Evolutionary conservation across 2,113 vertebrate genomes (phyloP).

Genomic region (Dromaius novaehollandiae): DNA sequence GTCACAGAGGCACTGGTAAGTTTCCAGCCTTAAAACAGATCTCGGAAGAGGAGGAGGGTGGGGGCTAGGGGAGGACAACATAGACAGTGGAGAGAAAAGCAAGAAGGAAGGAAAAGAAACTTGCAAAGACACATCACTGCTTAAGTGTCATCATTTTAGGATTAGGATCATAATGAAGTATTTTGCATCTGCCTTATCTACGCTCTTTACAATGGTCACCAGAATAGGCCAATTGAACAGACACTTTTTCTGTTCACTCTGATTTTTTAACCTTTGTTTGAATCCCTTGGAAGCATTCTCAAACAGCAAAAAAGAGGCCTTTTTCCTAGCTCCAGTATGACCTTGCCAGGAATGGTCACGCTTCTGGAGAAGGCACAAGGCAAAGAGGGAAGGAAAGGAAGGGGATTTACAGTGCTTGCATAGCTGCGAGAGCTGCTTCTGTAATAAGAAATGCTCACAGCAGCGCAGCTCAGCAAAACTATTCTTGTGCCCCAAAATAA

Average conservation of each 20-base stretch:
- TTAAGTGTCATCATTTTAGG: background rate
- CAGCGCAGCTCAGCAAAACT: background rate
- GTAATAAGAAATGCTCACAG: background rate
- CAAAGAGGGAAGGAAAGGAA: background rate
- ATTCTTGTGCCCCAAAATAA: conserved; percentile 35
- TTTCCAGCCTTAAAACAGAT: background rate
- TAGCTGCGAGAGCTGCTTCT: background rate
- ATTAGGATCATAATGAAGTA: background rate
- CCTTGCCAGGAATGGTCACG: background rate
- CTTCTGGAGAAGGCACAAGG: background rate
- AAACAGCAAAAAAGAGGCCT: background rate
- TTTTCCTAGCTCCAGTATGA: background rate
- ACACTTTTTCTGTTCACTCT: background rate
- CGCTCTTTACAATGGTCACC: background rate
- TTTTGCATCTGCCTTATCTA: background rate
- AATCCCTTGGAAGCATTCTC: background rate
- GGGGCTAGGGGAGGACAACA: background rate
- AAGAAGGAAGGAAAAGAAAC: background rate
- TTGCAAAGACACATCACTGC: background rate
- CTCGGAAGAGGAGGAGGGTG: background rate
- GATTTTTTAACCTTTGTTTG: background rate
- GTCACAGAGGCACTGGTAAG: background rate
- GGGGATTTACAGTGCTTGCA: background rate
- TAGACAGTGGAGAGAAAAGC: background rate
- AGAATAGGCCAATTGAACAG: background rate